phyloP scores from a whole-genome alignment of 1,140 invertebrate genomes.

The Drosophila pachea region DNA sequence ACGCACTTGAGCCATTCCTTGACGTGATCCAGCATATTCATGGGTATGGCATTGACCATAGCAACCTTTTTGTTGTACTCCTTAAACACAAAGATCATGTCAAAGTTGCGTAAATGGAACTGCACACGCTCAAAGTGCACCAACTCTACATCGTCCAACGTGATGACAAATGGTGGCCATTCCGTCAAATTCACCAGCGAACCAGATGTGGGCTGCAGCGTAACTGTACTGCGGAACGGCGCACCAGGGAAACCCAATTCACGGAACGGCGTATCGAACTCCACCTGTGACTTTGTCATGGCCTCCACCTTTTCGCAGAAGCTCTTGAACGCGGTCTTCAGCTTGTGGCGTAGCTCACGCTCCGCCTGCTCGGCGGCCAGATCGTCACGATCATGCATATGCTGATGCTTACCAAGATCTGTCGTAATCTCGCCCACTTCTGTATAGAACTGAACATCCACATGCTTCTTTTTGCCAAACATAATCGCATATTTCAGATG shows the following conservation, averaged over 20 bases:
- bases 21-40: constrained; percentile 99
- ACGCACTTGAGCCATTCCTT: constrained; percentile 99
- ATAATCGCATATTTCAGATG: constrained; percentile 99
- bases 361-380: constrained; percentile 99
- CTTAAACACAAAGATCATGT: constrained; percentile 99
- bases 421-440: constrained; percentile 99
- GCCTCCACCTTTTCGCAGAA: constrained; percentile 98
- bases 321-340: constrained; percentile 98
- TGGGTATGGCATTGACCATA: constrained; percentile 98
- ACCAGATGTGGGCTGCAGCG: constrained; percentile 97
- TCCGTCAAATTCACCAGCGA: constrained; percentile 98
- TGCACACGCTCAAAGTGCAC: constrained; percentile 99
- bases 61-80: constrained; percentile 96
- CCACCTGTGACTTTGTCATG: constrained; percentile 97
- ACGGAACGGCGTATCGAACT: constrained; percentile 99
- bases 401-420: constrained; percentile 99
- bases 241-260: constrained; percentile 98
- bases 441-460: constrained; percentile 99
- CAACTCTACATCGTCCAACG: constrained; percentile 97
- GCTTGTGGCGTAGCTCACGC: constrained; percentile 95
- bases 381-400: constrained; percentile 99
- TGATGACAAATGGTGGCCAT: constrained; percentile 99
- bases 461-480: constrained; percentile 99
- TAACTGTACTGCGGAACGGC: constrained; percentile 97
- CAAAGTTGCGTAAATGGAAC: constrained; percentile 99